Evolutionary conservation across 2,113 vertebrate species (phyloP).

Genomic region (Bostrychus sinensis): DNA sequence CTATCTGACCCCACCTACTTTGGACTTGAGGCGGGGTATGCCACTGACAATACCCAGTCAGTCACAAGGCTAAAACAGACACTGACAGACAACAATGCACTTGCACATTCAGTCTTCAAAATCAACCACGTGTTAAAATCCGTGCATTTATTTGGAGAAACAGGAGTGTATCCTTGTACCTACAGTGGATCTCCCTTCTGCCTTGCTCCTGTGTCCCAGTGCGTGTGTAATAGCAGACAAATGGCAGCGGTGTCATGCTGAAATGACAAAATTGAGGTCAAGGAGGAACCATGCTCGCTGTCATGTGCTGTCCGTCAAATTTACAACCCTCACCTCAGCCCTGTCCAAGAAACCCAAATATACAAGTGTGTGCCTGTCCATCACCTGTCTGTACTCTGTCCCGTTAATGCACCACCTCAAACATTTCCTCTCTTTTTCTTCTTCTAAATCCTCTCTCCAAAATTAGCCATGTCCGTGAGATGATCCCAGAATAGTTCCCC

Average conservation of each 20-base stretch:
- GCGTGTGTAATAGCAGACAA: conserved; percentile 9
- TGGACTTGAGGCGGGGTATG: too few relatives aligned
- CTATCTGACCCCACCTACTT: too few relatives aligned
- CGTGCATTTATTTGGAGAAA: too few relatives aligned
- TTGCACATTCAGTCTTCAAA: neutral
- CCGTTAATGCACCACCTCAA: neutral
- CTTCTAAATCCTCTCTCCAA: conserved; percentile 30
- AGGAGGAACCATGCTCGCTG: conserved; percentile 32
- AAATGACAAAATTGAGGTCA: conserved; percentile 47
- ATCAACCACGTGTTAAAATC: too few relatives aligned
- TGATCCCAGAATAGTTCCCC: conserved; percentile 64
- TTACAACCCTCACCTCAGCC: conserved; percentile 29
- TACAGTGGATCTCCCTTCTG: conserved; percentile 8
- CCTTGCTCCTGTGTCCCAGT: neutral
- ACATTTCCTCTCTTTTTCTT: conserved; percentile 22
- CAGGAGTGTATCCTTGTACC: neutral
- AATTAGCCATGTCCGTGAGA: conserved; percentile 65
- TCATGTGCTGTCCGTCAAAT: conserved; percentile 39
- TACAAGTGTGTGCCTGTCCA: neutral
- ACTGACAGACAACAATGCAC: too few relatives aligned
- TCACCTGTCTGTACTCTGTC: neutral
- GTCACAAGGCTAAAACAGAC: too few relatives aligned
- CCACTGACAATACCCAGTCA: too few relatives aligned
- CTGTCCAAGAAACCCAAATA: conserved; percentile 12
- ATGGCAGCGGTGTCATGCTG: conserved; percentile 29